Evolutionary conservation across 2,113 vertebrate genomes (phyloP).

Genomic region (Syngnathus typhle): DNA sequence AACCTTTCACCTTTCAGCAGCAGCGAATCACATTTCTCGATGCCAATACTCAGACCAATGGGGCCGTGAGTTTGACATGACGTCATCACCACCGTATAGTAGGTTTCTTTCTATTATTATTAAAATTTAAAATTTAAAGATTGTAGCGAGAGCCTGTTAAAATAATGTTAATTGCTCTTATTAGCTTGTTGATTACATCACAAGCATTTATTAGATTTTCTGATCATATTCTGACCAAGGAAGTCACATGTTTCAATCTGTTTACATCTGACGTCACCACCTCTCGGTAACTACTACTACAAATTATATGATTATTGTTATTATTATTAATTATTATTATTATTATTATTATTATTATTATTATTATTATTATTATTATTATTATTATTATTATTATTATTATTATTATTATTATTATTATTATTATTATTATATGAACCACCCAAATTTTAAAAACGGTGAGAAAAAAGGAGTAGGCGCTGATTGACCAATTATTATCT

Average conservation of each 20-base stretch:
- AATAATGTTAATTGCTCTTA: no score
- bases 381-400: no score
- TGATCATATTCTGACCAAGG: background rate
- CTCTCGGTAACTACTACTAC: background rate
- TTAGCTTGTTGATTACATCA: background rate
- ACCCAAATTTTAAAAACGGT: background rate
- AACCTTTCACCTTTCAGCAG: background rate
- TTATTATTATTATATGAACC: no score
- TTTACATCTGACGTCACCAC: background rate
- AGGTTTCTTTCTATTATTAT: background rate
- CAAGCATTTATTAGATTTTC: background rate
- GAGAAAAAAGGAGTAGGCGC: background rate
- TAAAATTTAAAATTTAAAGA: no score
- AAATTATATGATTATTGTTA: no score
- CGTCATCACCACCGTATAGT: background rate
- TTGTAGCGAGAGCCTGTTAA: no score
- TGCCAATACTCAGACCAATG: slow-evolving; percentile 38
- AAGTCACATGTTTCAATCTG: background rate
- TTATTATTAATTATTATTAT: no score
- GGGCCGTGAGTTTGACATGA: background rate
- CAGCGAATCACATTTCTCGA: slow-evolving; percentile 38
- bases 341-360: no score
- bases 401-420: no score
- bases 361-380: no score
- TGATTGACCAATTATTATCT: background rate